Conservation (phyloP, 1,140 invertebrate species). For the Bombus sibiricus region DNA sequence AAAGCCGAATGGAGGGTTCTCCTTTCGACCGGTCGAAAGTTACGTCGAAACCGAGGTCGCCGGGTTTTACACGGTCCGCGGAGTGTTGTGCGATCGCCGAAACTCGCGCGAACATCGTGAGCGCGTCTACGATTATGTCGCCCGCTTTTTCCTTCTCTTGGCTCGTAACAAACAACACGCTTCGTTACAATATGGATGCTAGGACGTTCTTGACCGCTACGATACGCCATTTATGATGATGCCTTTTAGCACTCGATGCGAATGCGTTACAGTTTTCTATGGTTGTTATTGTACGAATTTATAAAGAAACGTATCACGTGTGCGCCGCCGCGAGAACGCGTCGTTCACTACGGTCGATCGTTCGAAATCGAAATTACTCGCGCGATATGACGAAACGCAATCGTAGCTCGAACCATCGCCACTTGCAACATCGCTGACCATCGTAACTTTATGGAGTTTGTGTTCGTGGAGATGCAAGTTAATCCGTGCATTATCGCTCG, state of each 20-base stretch:
- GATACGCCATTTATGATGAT: neutral
- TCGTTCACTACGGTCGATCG: neutral
- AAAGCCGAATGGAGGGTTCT: conserved; percentile 27
- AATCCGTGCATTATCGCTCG: conserved; percentile 19
- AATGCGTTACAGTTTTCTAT: neutral
- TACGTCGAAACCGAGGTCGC: conserved; percentile 48
- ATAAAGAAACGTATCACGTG: neutral
- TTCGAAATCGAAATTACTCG: conserved; percentile 9
- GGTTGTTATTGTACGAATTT: no score
- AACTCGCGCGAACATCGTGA: conserved; percentile 9
- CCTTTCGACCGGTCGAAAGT: conserved; percentile 49
- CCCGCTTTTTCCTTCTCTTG: neutral
- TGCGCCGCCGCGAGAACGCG: neutral
- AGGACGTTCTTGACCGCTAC: neutral
- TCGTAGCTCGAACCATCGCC: neutral
- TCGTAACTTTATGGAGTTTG: neutral
- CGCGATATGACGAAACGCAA: neutral
- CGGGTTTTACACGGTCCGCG: conserved; percentile 27
- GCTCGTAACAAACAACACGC: neutral
- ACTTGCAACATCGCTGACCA: conserved; percentile 27
- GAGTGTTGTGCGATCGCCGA: neutral
- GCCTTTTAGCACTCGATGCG: neutral
- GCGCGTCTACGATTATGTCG: conserved; percentile 22
- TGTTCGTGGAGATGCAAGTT: neutral
- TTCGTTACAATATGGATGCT: conserved; percentile 32